These are phyloP conservation scores for Dendrolimus kikuchii DNA, from an alignment of 1,140 invertebrate genomes.

Conservation along the genomic window DNA sequence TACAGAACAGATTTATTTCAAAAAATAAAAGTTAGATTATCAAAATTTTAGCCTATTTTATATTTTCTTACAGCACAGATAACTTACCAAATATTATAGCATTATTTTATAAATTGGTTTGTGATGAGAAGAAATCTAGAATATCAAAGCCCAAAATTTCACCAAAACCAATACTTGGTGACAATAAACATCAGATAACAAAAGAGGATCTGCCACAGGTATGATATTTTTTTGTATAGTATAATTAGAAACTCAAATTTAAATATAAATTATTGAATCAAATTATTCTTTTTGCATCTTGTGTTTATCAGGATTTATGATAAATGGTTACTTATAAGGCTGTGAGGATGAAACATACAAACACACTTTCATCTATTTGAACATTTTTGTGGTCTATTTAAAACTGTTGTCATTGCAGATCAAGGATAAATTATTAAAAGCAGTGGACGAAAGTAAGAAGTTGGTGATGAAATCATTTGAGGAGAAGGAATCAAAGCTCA, in stretches of 20 bases:
- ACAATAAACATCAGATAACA: conserved; percentile 63
- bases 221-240: conserved; percentile 6
- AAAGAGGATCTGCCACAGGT: conserved; percentile 70
- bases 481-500: conserved; percentile 52
- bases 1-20: too few species aligned
- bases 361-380: not conserved
- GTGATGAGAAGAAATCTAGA: conserved; percentile 60
- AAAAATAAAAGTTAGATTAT: too few species aligned
- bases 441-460: conserved; percentile 68
- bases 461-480: conserved; percentile 62
- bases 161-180: conserved; percentile 63
- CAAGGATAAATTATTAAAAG: conserved; percentile 66
- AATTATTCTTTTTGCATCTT: too few species aligned
- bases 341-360: too few species aligned
- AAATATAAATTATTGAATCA: too few species aligned
- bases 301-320: too few species aligned
- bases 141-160: conserved; percentile 63
- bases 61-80: conserved; percentile 56
- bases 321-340: too few species aligned
- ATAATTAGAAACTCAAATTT: not conserved
- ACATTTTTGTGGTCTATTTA: conserved; percentile 3
- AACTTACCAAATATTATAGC: conserved; percentile 58
- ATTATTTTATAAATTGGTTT: conserved; percentile 62
- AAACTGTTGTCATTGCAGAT: conserved; percentile 37
- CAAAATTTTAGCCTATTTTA: not conserved